These are phyloP conservation scores for Chlamydotis undulata DNA, from an alignment of 2,113 vertebrate genomes.

Conservation along the genomic window DNA sequence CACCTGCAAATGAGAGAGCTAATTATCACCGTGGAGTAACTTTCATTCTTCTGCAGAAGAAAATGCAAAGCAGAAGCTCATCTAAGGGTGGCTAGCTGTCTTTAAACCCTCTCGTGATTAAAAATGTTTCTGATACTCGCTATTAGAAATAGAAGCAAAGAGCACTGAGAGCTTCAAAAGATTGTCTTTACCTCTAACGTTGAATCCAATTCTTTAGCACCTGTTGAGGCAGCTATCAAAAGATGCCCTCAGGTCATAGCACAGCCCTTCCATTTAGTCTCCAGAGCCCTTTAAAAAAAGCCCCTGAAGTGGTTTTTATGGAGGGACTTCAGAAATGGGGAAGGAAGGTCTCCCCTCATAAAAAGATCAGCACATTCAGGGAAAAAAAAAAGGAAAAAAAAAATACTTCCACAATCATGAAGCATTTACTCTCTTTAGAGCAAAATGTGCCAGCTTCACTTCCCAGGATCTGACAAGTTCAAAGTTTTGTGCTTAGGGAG, in stretches of 20 bases:
- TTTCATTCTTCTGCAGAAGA: not conserved
- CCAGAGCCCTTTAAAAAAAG: not conserved
- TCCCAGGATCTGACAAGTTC: slow-evolving; percentile 24
- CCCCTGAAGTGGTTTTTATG: not conserved
- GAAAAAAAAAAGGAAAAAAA: not conserved
- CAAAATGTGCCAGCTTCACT: not conserved
- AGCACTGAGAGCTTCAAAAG: slow-evolving; percentile 30
- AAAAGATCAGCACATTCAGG: not conserved
- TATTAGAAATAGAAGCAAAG: slow-evolving; percentile 9
- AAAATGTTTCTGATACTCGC: not conserved
- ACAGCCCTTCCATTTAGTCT: slow-evolving; percentile 41
- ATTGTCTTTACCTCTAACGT: not conserved
- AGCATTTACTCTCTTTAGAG: not conserved
- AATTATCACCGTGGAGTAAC: not conserved
- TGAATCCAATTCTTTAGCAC: not conserved
- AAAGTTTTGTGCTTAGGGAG: slow-evolving; percentile 20
- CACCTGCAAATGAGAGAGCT: not conserved
- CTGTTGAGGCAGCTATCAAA: slow-evolving; percentile 40
- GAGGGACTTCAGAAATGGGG: not conserved
- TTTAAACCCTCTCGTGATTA: not conserved
- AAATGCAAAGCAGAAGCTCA: slow-evolving; percentile 20
- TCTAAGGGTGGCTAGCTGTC: not conserved
- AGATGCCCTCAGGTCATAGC: slow-evolving; percentile 18
- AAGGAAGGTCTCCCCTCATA: not conserved
- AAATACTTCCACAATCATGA: not conserved